A percentile compares a stretch with the other conserved stretches of the same genome.
phyloP scores from a whole-genome alignment of 92 coral and sea anemone genomes.

The Parazoanthus atlanticus region DNA sequence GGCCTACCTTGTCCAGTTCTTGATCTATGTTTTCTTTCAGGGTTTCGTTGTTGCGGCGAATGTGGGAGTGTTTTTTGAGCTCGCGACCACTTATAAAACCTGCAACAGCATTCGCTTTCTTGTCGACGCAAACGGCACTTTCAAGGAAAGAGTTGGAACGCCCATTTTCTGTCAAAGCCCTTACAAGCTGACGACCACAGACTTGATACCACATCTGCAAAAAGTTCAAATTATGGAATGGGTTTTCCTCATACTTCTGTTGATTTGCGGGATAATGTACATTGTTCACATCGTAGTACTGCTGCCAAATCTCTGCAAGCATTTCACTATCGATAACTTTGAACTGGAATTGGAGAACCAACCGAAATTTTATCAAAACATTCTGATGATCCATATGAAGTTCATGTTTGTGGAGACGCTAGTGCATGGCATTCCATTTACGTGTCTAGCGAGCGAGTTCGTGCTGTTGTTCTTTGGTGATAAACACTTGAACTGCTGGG shows the following conservation, averaged over 20 bases:
- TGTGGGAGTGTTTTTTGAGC: slow-evolving; percentile 70
- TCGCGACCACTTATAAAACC: slow-evolving; percentile 57
- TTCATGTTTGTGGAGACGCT: slow-evolving; percentile 81
- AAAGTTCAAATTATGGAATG: slow-evolving; percentile 70
- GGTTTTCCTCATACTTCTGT: slow-evolving; percentile 65
- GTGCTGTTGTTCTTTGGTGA: slow-evolving; percentile 77
- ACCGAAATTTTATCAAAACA: slow-evolving; percentile 73
- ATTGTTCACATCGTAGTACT: slow-evolving; percentile 72
- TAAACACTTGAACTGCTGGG: slow-evolving; percentile 78
- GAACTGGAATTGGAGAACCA: slow-evolving; percentile 68
- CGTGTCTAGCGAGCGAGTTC: slow-evolving; percentile 73
- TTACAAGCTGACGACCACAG: slow-evolving; percentile 47
- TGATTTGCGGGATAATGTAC: slow-evolving; percentile 65
- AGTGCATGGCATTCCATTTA: slow-evolving; percentile 82
- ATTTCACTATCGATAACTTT: slow-evolving; percentile 67
- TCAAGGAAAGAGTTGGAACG: slow-evolving; percentile 37
- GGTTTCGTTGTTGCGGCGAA: slow-evolving; percentile 83
- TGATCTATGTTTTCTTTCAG: slow-evolving; percentile 73
- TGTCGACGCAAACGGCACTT: slow-evolving; percentile 43
- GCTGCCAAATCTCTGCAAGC: slow-evolving; percentile 78
- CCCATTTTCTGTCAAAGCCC: slow-evolving; percentile 51
- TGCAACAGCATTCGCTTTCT: slow-evolving; percentile 66
- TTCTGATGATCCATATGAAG: slow-evolving; percentile 70
- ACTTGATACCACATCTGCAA: slow-evolving; percentile 55
- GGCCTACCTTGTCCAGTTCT: slow-evolving; percentile 69